A percentile compares a stretch with the other conserved stretches of the same genome.
These are phyloP conservation scores for Cremastinae sp. DNA, from an alignment of 2,888 invertebrate species.

Conservation along the genomic window DNA sequence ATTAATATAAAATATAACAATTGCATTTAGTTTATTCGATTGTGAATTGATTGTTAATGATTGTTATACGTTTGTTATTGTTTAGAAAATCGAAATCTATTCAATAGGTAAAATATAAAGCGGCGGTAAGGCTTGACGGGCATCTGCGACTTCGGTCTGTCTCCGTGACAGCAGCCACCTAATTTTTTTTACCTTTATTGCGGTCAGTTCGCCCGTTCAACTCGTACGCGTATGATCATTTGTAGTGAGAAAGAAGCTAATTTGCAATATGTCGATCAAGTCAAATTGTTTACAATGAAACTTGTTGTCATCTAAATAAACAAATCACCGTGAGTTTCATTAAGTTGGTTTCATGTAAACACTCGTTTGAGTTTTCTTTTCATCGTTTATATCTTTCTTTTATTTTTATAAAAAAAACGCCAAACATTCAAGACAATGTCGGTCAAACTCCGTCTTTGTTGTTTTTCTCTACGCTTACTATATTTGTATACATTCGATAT, in stretches of 20 bases:
- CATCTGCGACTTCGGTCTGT: not conserved
- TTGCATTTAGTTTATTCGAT: no score
- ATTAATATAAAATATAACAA: no score
- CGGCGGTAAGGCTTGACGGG: no score
- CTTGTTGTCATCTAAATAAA: constrained; percentile 28
- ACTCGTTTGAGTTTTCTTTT: constrained; percentile 21
- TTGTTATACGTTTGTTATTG: no score
- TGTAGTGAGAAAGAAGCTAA: constrained; percentile 16
- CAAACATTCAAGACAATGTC: not conserved
- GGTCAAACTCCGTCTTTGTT: constrained; percentile 8
- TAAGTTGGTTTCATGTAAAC: constrained; percentile 35
- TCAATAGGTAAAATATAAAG: no score
- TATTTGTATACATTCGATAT: not conserved
- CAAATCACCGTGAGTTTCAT: constrained; percentile 52
- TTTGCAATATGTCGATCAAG: constrained; percentile 48
- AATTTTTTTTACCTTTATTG: constrained; percentile 25
- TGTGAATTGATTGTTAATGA: no score
- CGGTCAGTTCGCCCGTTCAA: constrained; percentile 37
- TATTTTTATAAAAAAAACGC: constrained; percentile 3
- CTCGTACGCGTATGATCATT: not conserved
- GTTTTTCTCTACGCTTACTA: not conserved
- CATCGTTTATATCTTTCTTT: not conserved
- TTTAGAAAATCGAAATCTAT: no score
- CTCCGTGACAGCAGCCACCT: constrained; percentile 7
- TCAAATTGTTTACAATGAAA: constrained; percentile 38